These are phyloP conservation scores for Hephaestus fuliginosus DNA, from an alignment of 2,797 vertebrate genomes.

Conservation along the genomic window DNA sequence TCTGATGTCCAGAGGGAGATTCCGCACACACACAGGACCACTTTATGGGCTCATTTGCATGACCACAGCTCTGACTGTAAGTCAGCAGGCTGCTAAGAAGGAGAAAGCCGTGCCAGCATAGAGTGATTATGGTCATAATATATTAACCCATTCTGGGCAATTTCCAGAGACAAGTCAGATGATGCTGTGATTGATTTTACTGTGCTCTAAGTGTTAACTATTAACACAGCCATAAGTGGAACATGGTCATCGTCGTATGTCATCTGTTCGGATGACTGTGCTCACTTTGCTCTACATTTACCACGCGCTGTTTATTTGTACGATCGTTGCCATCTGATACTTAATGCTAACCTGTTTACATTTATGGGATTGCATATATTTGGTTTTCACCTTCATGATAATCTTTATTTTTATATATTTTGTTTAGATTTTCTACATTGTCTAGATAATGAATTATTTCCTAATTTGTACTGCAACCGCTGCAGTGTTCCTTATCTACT, in stretches of 20 bases:
- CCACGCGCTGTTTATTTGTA: neutral
- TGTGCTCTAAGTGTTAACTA: conserved; percentile 73
- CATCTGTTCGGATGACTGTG: conserved; percentile 35
- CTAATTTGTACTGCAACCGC: no score
- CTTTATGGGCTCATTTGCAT: conserved; percentile 83
- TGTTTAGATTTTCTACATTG: no score
- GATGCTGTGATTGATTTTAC: conserved; percentile 81
- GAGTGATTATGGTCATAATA: conserved; percentile 78
- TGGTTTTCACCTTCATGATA: no score
- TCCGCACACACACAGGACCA: conserved; percentile 59
- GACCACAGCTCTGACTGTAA: conserved; percentile 69
- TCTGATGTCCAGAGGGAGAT: conserved; percentile 72
- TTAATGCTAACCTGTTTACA: no score
- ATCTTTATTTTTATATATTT: no score
- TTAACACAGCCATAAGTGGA: conserved; percentile 66
- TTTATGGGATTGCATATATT: no score
- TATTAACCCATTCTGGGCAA: conserved; percentile 77
- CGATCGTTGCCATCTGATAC: no score
- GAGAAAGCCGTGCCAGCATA: conserved; percentile 67
- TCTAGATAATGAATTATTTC: no score
- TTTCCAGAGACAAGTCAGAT: conserved; percentile 79
- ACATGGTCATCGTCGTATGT: conserved; percentile 63
- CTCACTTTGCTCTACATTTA: neutral
- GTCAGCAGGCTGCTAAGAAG: conserved; percentile 71
- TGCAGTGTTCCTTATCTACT: no score